These are phyloP conservation scores for Plutomurus gul DNA, from an alignment of 1,140 invertebrate species.

Conservation along the genomic window DNA sequence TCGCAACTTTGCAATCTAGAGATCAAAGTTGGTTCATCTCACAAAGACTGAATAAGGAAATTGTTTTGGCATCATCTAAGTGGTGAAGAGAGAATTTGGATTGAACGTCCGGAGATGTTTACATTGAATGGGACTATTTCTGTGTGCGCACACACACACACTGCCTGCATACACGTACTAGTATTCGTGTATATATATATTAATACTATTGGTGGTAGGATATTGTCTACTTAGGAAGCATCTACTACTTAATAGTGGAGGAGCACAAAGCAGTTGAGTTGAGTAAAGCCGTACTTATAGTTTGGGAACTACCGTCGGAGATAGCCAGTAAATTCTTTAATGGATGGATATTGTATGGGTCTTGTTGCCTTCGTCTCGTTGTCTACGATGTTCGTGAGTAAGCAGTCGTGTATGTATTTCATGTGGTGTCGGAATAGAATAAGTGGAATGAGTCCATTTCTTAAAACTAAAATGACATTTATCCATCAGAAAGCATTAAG, in stretches of 20 bases:
- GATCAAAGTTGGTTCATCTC: slow-evolving; percentile 3
- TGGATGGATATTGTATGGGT: background rate
- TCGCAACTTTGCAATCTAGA: background rate
- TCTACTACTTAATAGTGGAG: too few relatives aligned
- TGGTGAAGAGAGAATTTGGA: background rate
- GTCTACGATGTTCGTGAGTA: background rate
- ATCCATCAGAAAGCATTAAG: slow-evolving; percentile 50
- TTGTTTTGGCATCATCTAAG: background rate
- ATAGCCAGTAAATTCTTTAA: background rate
- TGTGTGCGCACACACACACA: background rate
- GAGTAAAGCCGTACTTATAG: too few relatives aligned
- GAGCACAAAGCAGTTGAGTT: too few relatives aligned
- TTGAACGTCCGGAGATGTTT: background rate
- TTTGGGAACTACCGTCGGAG: too few relatives aligned
- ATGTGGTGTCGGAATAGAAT: background rate
- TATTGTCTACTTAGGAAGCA: too few relatives aligned
- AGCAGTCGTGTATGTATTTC: background rate
- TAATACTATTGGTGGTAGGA: background rate
- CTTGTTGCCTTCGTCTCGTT: background rate
- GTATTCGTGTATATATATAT: background rate
- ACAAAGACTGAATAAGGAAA: background rate
- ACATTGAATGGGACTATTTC: slow-evolving; percentile 7
- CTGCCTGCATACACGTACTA: background rate
- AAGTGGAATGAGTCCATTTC: slow-evolving; percentile 26
- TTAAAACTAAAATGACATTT: slow-evolving; percentile 50